Conservation (phyloP, 1,140 invertebrate genomes). For the Eupristina koningsbergeri region DNA sequence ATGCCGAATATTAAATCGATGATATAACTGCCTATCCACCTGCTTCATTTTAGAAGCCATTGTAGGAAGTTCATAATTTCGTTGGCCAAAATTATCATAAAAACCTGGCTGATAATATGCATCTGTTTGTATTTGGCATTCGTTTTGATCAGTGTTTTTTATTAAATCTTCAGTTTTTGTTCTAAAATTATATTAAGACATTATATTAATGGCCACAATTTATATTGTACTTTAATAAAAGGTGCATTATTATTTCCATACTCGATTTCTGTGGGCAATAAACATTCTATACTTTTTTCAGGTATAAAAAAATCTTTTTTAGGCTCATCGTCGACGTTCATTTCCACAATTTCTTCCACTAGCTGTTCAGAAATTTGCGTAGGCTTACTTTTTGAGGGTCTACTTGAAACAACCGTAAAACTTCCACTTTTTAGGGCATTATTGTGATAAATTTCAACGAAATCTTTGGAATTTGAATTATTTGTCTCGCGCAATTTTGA, state of each 20-base stretch:
- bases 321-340: neutral
- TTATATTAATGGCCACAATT: neutral
- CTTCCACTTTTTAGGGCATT: conserved; percentile 61
- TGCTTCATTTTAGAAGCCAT: conserved; percentile 73
- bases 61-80: conserved; percentile 70
- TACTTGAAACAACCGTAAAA: conserved; percentile 55
- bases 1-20: conserved; percentile 69
- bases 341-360: neutral
- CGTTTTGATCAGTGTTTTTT: neutral
- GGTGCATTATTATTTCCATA: neutral
- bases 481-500: conserved; percentile 31
- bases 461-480: conserved; percentile 52
- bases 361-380: neutral
- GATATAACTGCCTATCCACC: conserved; percentile 69
- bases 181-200: neutral
- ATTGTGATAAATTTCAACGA: conserved; percentile 74
- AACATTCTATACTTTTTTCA: neutral
- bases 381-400: conserved; percentile 54
- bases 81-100: conserved; percentile 6
- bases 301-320: neutral
- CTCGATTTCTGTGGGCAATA: neutral
- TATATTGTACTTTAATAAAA: neutral
- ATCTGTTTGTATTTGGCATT: neutral
- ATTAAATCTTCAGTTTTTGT: neutral
- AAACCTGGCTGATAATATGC: neutral